Base-by-base conservation (phyloP, 2,113 vertebrate species). In the Paracanthobrama guichenoti region DNA sequence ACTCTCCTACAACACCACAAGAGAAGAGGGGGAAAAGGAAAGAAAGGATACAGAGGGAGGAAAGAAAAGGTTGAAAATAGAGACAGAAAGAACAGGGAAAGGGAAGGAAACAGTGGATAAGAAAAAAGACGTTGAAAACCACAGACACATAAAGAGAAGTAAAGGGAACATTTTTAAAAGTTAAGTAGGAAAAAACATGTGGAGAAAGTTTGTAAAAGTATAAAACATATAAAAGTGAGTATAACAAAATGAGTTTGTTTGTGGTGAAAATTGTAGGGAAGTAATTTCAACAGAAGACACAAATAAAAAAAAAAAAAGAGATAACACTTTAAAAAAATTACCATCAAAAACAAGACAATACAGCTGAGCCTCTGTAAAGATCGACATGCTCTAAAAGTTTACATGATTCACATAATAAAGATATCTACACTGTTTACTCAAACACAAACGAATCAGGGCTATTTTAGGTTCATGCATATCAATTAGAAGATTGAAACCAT, bases 1-100 rank as follows among this genome's bases (percentile, higher is more conserved):
- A 88, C 97, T 98, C 93, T 98, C 97, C 97, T 98, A 94, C 90
- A 93, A 88, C 48, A 87, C 87, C 87, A 88, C 55, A 64, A 71
- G 66, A 69, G 66, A 69, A 73, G 84, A 87, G 76, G 82, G 87
- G 91, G 88, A 87, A 66, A 85, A 46, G 24, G 75, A 79, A 39
- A 53, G 26, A 76, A 75, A 85, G 76, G 48, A 66, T 3, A 31
- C 69, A 87, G 53, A 83, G 22, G 88, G 57, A 86, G 57, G 87
- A 48, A 85, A 66, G 86, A 18, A 60, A 48, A 75, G 72, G 9
- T 57, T 72, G 72, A 48, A 55, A 11, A 87, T 26, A 59, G 39
- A 24, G 8, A 85, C 48, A 75, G n/a, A 39, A n/a, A 86, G 14
- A 76, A 81, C 2, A 84, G 60, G 48, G 53, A 44, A 53, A 76